Evolutionary conservation across 2,888 invertebrate genomes (phyloP).

Genomic region (Scaptomyza flava): DNA sequence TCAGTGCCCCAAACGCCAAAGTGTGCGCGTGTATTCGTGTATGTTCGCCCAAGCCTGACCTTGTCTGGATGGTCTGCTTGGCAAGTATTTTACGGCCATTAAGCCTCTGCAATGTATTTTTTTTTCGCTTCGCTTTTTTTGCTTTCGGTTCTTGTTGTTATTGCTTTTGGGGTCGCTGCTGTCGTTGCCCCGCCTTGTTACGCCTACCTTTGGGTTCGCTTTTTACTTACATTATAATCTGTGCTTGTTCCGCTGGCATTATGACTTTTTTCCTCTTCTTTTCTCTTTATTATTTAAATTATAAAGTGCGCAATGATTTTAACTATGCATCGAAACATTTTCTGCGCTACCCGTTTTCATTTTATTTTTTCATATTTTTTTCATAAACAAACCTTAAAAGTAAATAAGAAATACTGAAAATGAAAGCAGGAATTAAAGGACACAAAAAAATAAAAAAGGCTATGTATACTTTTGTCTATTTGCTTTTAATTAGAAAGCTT

Average conservation of each 20-base stretch:
- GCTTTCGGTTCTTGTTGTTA: slow-evolving; percentile 28
- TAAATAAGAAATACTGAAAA: slow-evolving; percentile 2
- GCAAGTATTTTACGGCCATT: slow-evolving; percentile 74
- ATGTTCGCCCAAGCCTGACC: slow-evolving; percentile 32
- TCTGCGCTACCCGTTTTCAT: slow-evolving; percentile 23
- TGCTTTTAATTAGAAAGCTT: slow-evolving; percentile 55
- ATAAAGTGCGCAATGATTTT: slow-evolving; percentile 62
- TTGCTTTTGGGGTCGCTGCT: slow-evolving; percentile 40
- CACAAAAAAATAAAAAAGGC: neutral
- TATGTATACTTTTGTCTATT: too few relatives aligned
- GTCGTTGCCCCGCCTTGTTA: slow-evolving; percentile 22
- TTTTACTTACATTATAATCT: slow-evolving; percentile 51
- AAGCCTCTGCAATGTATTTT: slow-evolving; percentile 63
- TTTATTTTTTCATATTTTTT: neutral
- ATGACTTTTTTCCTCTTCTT: slow-evolving; percentile 5
- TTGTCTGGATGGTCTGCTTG: slow-evolving; percentile 64
- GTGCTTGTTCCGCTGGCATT: slow-evolving; percentile 48
- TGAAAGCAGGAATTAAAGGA: neutral
- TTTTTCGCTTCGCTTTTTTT: slow-evolving; percentile 40
- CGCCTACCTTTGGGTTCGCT: slow-evolving; percentile 20
- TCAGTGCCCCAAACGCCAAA: neutral
- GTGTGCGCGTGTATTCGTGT: neutral
- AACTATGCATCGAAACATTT: slow-evolving; percentile 68
- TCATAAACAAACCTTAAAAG: slow-evolving; percentile 8
- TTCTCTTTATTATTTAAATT: slow-evolving; percentile 69